Evolutionary conservation across 2,797 vertebrate species (phyloP), one percentile per base, ranked within the genome.

Genomic region (Anguilla pacifica): DNA sequence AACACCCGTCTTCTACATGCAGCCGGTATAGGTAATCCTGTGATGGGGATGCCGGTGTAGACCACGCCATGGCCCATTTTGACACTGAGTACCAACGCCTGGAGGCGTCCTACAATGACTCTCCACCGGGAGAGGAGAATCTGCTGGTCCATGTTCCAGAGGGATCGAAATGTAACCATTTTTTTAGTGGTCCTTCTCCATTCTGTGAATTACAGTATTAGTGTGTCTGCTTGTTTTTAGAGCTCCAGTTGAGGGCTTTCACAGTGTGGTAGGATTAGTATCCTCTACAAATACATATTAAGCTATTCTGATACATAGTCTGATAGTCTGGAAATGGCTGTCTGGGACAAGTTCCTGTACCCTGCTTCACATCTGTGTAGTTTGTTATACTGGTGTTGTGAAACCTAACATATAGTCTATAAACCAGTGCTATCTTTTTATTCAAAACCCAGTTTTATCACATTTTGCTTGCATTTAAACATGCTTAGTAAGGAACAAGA

Each of bases 31-130:
- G 79, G 88, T 51, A 81, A 88, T 72, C 70, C 88, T 67, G 64
- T 91, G 87, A 88, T 82, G 85, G 88, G 92, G 92, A 92, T 89
- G 92, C 88, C 43, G 90, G 91, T 91, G 92, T 89, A 86, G 91
- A 92, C 85, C 91, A 92, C 83, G 87, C 90, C 89, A 99, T 99
- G 98, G 97, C 97, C 17, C 97, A 98, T 91, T 98, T 98, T 93
- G 98, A 98, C 93, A 98, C 98, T 0, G 98, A 98, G 92, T 99
- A 99, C 94, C 98, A 98, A 94, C 97, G 98, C 88, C 95, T 99
- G 92, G 98, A 99, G 95, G 96, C 97, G 86, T 99, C 98, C 46
- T 99, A 99, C 92, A 98, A 96, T 0, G 98, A 99, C 93, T 99
- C 98, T 10, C 98, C 98, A 2, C 97, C 98, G 0, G 98, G 98